Evolutionary conservation across 2,113 vertebrate genomes (phyloP).

Genomic region (Myanophis thanlyinensis): DNA sequence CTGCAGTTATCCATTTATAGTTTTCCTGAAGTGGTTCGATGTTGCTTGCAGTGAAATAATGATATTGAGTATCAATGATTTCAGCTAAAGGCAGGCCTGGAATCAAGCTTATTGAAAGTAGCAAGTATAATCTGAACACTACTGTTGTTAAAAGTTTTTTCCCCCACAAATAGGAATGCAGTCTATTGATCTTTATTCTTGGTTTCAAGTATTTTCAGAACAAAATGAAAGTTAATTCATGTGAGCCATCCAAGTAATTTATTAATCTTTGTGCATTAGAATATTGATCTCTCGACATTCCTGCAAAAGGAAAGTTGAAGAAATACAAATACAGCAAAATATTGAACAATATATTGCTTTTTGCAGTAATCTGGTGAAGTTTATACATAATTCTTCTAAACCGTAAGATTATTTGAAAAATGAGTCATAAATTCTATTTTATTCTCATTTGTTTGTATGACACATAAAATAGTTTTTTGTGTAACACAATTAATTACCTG

Average conservation of each 20-base stretch:
- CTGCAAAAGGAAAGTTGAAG: not conserved
- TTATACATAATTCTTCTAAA: not conserved
- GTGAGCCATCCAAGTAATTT: not conserved
- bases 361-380: not conserved
- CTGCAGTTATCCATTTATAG: not conserved
- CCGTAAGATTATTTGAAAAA: not conserved
- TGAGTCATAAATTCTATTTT: not conserved
- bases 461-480: not conserved
- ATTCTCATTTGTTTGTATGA: not conserved
- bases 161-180: not conserved
- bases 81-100: not conserved
- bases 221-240: constrained; percentile 20
- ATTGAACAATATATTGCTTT: not conserved
- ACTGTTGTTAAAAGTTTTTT: not conserved
- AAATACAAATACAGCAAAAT: constrained; percentile 17
- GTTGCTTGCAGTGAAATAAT: not conserved
- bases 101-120: constrained; percentile 10
- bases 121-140: constrained; percentile 4
- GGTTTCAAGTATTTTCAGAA: not conserved
- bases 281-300: not conserved
- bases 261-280: not conserved
- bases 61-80: not conserved
- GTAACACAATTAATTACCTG: not conserved
- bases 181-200: not conserved
- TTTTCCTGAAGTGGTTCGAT: not conserved